Evolutionary conservation across 1,140 invertebrate species (phyloP).

Genomic region (Lerema accius): DNA sequence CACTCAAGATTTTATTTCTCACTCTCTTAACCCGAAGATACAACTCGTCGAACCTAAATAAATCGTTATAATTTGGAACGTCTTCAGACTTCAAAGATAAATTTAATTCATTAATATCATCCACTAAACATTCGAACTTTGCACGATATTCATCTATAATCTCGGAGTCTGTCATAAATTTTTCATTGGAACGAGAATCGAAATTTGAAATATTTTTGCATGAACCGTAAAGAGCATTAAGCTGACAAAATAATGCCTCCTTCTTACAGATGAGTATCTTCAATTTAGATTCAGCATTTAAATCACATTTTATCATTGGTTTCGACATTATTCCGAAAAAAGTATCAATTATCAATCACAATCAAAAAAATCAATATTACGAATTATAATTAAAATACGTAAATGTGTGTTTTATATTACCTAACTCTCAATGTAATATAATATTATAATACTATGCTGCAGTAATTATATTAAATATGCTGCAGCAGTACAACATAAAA

Average conservation of each 20-base stretch:
- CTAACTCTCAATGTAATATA: no score
- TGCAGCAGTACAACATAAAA: no score
- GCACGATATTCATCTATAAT: neutral
- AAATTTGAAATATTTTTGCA: neutral
- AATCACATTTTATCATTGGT: neutral
- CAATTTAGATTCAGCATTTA: neutral
- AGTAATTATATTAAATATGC: no score
- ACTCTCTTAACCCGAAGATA: neutral
- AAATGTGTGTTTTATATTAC: no score
- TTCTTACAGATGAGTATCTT: neutral
- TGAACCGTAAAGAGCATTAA: neutral
- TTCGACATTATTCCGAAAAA: neutral
- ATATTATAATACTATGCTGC: no score
- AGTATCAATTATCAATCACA: no score
- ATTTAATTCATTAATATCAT: neutral
- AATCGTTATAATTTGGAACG: neutral
- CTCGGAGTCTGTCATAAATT: neutral
- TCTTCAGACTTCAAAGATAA: neutral
- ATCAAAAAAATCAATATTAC: no score
- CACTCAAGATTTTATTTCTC: neutral
- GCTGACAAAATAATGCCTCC: neutral
- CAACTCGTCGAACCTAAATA: neutral
- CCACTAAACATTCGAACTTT: neutral
- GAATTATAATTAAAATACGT: no score
- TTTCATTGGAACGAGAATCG: neutral